phyloP scores from a whole-genome alignment of 2,113 vertebrate species.

The Prochilodus magdalenae region DNA sequence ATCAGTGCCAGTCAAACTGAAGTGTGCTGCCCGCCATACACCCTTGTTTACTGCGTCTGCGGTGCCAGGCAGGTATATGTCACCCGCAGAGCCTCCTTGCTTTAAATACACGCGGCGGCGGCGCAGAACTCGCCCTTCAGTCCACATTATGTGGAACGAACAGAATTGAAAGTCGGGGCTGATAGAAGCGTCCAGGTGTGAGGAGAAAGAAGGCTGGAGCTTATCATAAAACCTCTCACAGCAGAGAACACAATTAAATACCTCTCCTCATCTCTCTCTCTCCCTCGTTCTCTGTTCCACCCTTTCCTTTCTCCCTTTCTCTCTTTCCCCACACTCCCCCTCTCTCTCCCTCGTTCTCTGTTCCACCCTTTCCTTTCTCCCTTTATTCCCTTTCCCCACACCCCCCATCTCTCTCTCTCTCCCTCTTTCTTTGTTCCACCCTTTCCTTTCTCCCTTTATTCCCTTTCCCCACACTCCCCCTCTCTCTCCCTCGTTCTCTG shows the following conservation, averaged over 20 bases:
- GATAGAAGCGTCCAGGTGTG: conserved; percentile 39
- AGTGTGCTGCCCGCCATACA: not conserved
- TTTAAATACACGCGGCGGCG: conserved; percentile 44
- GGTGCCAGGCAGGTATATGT: conserved; percentile 37
- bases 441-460: not conserved
- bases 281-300: conserved; percentile 16
- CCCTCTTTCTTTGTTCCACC: too few relatives aligned
- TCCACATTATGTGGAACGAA: conserved; percentile 65
- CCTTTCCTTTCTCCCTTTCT: not conserved
- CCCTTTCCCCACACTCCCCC: too few relatives aligned
- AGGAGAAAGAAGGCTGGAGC: conserved; percentile 57
- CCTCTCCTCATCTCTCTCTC: conserved; percentile 28
- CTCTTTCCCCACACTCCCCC: not conserved
- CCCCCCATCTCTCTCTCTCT: not conserved
- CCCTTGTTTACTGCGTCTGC: not conserved
- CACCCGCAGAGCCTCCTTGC: conserved; percentile 39
- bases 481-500: too few relatives aligned
- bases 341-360: not conserved
- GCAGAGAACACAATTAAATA: conserved; percentile 69
- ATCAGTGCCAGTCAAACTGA: conserved; percentile 21
- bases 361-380: not conserved
- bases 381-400: not conserved
- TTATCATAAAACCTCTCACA: conserved; percentile 66
- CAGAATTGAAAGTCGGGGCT: conserved; percentile 59
- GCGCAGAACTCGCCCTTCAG: conserved; percentile 59